Evolutionary conservation across 2,888 invertebrate species (phyloP).

Genomic region (Eudemis profundana): DNA sequence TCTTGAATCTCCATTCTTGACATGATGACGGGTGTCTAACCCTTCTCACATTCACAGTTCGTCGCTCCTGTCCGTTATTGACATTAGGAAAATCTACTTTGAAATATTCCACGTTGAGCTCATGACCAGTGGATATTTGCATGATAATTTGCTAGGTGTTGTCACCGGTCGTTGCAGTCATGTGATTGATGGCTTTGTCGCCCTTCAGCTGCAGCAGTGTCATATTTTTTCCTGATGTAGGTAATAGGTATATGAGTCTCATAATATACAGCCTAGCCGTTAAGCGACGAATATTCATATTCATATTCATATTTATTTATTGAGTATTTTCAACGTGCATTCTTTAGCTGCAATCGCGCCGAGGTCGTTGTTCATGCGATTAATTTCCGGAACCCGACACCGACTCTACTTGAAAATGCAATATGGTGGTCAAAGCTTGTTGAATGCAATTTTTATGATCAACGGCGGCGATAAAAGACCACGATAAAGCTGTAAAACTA

Average conservation of each 20-base stretch:
- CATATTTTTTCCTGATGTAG: slow-evolving; percentile 17
- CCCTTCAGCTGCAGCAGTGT: neutral
- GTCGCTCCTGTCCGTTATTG: slow-evolving; percentile 49
- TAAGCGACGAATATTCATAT: slow-evolving; percentile 29
- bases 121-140: slow-evolving; percentile 32
- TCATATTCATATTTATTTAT: too few species aligned
- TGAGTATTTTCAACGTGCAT: slow-evolving; percentile 49
- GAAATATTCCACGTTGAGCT: slow-evolving; percentile 25
- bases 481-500: neutral
- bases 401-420: slow-evolving; percentile 54
- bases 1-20: slow-evolving; percentile 55
- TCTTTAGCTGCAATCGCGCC: slow-evolving; percentile 60
- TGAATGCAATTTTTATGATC: slow-evolving; percentile 29
- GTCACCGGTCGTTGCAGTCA: slow-evolving; percentile 18
- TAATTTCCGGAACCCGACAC: slow-evolving; percentile 72
- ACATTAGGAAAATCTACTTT: slow-evolving; percentile 38
- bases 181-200: slow-evolving; percentile 23
- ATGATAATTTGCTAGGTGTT: slow-evolving; percentile 30
- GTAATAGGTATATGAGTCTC: neutral
- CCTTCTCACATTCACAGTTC: slow-evolving; percentile 65
- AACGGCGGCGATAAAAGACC: slow-evolving; percentile 14
- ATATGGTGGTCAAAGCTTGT: slow-evolving; percentile 33
- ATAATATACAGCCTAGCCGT: slow-evolving; percentile 9
- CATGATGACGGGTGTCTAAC: slow-evolving; percentile 63
- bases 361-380: slow-evolving; percentile 69